Conservation (phyloP, 2,797 vertebrate genomes). For the Oreortyx pictus region DNA sequence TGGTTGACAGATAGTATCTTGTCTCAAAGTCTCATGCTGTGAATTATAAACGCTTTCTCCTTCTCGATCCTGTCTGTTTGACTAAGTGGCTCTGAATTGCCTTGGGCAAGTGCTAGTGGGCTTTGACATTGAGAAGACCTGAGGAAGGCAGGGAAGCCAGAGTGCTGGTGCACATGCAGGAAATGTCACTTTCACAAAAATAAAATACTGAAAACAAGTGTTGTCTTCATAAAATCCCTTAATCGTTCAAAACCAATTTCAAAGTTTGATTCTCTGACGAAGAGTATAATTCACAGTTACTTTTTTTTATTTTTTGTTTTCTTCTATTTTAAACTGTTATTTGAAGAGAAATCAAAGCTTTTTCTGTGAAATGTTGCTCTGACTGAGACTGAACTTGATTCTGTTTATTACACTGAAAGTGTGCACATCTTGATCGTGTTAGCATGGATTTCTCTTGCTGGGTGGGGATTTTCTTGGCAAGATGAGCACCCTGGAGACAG, state of each 20-base stretch:
- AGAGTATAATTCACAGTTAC: neutral
- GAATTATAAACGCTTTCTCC: neutral
- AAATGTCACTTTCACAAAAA: neutral
- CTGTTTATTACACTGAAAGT: slow-evolving; percentile 12
- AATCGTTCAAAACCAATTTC: neutral
- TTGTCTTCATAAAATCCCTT: neutral
- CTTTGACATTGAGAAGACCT: slow-evolving; percentile 36
- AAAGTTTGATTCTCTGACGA: neutral
- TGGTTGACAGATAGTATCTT: slow-evolving; percentile 19
- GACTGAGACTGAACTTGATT: neutral
- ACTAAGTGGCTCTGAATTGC: slow-evolving; percentile 34
- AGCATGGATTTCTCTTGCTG: slow-evolving; percentile 23
- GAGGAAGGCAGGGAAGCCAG: neutral
- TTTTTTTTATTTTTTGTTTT: slow-evolving; percentile 4
- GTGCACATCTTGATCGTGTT: slow-evolving; percentile 44
- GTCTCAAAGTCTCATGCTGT: slow-evolving; percentile 31
- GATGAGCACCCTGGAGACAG: slow-evolving; percentile 30
- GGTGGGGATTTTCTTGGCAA: slow-evolving; percentile 62
- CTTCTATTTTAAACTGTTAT: neutral
- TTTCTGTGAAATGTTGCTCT: neutral
- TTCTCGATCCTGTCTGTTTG: slow-evolving; percentile 29
- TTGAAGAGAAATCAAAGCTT: neutral
- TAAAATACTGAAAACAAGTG: neutral
- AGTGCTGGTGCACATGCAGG: neutral
- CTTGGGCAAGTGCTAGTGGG: slow-evolving; percentile 11